Percentiles rank a stretch among this genome's conserved stretches.
Conservation (phyloP, 2,888 invertebrate genomes). For the Masnerella sp. region DNA sequence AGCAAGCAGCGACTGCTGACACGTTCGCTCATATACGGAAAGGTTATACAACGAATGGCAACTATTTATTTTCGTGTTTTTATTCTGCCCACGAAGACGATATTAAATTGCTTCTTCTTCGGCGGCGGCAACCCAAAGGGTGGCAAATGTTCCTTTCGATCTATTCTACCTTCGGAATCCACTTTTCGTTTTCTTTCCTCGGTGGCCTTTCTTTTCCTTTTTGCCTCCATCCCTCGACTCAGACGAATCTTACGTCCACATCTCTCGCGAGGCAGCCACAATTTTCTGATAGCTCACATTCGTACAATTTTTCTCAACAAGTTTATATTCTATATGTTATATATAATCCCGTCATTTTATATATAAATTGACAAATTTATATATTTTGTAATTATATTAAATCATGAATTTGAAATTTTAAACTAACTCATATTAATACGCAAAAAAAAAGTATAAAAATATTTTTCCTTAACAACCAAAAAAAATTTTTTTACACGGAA, state of each 20-base stretch:
- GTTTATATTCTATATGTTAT: background rate
- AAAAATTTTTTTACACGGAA: too few species aligned
- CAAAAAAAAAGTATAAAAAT: too few species aligned
- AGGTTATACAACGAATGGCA: constrained; percentile 61
- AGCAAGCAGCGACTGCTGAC: constrained; percentile 42
- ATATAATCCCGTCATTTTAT: too few species aligned
- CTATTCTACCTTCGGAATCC: constrained; percentile 44
- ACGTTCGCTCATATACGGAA: constrained; percentile 41
- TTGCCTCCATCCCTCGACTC: constrained; percentile 22
- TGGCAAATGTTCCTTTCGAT: constrained; percentile 54
- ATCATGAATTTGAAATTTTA: too few species aligned
- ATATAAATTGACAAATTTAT: too few species aligned
- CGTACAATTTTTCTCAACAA: constrained; percentile 23
- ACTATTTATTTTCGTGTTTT: constrained; percentile 73
- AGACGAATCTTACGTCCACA: constrained; percentile 33
- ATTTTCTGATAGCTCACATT: constrained; percentile 20
- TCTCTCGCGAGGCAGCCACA: constrained; percentile 24
- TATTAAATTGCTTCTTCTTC: constrained; percentile 73
- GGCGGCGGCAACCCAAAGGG: constrained; percentile 31
- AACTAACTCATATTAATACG: too few species aligned
- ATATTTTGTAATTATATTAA: too few species aligned
- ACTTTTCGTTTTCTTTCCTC: constrained; percentile 40
- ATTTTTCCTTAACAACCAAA: too few species aligned
- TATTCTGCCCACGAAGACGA: constrained; percentile 72
- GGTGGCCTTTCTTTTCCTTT: constrained; percentile 15